These are phyloP conservation scores for Dione vanillae DNA, from an alignment of 2,888 invertebrate genomes.

Conservation along the genomic window DNA sequence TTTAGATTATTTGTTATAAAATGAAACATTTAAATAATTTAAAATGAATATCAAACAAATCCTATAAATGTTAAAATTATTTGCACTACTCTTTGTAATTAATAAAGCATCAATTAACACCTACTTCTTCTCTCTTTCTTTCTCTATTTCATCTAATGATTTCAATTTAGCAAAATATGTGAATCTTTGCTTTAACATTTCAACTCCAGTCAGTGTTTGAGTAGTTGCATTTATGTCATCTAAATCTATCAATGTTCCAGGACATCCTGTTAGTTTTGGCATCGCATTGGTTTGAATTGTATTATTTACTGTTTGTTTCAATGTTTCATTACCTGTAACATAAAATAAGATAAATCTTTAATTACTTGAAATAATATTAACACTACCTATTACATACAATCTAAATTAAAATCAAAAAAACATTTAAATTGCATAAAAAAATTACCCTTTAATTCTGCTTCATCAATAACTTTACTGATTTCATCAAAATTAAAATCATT, in stretches of 20 bases:
- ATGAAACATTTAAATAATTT: too few relatives aligned
- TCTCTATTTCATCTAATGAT: slow-evolving; percentile 79
- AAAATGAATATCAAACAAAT: too few relatives aligned
- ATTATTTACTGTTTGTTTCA: slow-evolving; percentile 39
- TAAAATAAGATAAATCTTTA: not conserved
- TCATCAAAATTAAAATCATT: slow-evolving; percentile 70
- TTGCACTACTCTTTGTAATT: not conserved
- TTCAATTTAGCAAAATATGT: slow-evolving; percentile 86
- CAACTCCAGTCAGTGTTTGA: slow-evolving; percentile 84
- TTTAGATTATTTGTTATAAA: too few relatives aligned
- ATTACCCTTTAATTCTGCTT: slow-evolving; percentile 64
- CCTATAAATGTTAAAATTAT: too few relatives aligned
- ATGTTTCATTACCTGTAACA: slow-evolving; percentile 51
- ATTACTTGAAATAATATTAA: too few relatives aligned
- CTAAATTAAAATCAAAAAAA: too few relatives aligned
- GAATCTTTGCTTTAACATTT: slow-evolving; percentile 88
- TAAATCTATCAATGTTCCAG: slow-evolving; percentile 78
- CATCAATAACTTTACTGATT: slow-evolving; percentile 70
- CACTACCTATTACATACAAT: too few relatives aligned
- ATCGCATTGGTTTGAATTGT: slow-evolving; percentile 56
- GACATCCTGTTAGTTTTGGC: slow-evolving; percentile 80
- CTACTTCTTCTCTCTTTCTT: slow-evolving; percentile 84
- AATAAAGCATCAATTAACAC: slow-evolving; percentile 38
- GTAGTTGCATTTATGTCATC: slow-evolving; percentile 55
- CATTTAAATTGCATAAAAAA: too few relatives aligned